Conservation (phyloP, 2,888 invertebrate genomes). For the Callinectes sapidus region DNA sequence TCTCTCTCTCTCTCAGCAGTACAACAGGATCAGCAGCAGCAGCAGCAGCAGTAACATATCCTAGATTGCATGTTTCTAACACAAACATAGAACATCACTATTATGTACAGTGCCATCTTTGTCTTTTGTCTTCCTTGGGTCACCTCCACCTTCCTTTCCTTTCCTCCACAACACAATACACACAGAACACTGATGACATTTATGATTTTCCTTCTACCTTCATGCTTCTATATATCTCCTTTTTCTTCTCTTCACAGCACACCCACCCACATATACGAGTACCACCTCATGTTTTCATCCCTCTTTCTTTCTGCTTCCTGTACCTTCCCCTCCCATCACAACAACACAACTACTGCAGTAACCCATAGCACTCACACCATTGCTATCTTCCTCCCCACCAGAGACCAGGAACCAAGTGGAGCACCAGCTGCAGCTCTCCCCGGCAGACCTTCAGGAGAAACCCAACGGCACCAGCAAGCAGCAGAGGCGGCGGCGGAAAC, state of each 20-base stretch:
- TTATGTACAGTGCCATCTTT: background rate
- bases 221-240: background rate
- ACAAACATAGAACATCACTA: background rate
- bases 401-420: constrained; percentile 58
- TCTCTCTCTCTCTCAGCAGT: background rate
- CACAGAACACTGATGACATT: background rate
- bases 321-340: background rate
- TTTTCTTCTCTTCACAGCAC: background rate
- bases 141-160: background rate
- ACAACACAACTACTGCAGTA: background rate
- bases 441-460: constrained; percentile 56
- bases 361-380: background rate
- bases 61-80: background rate
- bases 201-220: background rate
- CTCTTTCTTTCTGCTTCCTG: background rate
- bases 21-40: background rate
- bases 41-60: background rate
- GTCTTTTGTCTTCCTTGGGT: background rate
- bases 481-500: constrained; percentile 64
- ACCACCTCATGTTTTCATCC: background rate
- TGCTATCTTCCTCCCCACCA: background rate
- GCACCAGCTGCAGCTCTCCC: constrained; percentile 43
- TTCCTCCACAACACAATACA: background rate
- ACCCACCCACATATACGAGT: background rate
- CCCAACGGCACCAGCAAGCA: constrained; percentile 21